phyloP scores from a whole-genome alignment of 2,888 invertebrate genomes.

The Endomychus coccineus region DNA sequence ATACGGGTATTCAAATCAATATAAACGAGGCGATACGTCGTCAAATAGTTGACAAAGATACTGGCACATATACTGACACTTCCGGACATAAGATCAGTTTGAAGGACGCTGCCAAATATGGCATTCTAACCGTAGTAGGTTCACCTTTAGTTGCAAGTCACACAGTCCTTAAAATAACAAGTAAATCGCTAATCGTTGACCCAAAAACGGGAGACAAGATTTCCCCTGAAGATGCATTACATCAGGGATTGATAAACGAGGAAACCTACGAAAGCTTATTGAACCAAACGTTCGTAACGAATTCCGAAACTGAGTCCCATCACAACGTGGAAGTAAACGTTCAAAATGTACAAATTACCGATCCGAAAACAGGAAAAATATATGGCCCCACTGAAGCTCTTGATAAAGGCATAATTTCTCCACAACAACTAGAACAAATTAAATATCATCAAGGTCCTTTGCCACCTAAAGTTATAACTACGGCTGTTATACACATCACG shows the following conservation, averaged over 20 bases:
- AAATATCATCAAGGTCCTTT: too few species aligned
- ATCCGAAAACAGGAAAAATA: constrained; percentile 46
- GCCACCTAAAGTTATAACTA: too few species aligned
- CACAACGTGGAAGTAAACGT: constrained; percentile 38
- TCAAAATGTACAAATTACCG: constrained; percentile 41
- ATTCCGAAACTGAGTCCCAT: constrained; percentile 30
- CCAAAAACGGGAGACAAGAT: constrained; percentile 74
- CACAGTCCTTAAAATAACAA: constrained; percentile 59
- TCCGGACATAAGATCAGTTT: constrained; percentile 60
- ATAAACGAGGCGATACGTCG: constrained; percentile 69
- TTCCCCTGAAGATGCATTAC: constrained; percentile 73
- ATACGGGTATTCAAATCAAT: constrained; percentile 57
- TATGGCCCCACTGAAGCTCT: constrained; percentile 40
- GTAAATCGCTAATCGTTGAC: constrained; percentile 57
- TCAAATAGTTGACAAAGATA: constrained; percentile 65
- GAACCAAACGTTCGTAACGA: constrained; percentile 38
- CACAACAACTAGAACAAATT: constrained; percentile 31
- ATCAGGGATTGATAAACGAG: constrained; percentile 63
- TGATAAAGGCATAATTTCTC: constrained; percentile 36
- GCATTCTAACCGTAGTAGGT: constrained; percentile 67
- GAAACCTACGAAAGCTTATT: constrained; percentile 49
- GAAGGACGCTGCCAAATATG: constrained; percentile 68
- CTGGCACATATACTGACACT: constrained; percentile 61
- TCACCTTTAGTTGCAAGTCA: constrained; percentile 67
- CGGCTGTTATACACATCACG: too few species aligned